Conservation (phyloP, 2,113 vertebrate species). For the Cinclus cinclus region DNA sequence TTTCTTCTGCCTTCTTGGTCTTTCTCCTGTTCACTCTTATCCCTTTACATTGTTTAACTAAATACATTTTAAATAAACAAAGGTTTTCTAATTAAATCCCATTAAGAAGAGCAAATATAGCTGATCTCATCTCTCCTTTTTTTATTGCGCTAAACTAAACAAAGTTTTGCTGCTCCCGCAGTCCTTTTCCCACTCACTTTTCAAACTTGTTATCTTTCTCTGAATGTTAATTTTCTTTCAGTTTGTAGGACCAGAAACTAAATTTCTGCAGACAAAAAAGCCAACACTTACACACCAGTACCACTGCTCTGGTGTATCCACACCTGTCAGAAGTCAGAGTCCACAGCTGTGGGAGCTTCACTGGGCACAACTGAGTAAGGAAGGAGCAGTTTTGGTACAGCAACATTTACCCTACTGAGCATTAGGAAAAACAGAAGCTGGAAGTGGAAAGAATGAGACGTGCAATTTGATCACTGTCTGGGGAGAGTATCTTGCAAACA, state of each 20-base stretch:
- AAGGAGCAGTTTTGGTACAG: neutral
- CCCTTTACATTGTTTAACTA: neutral
- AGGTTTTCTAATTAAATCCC: neutral
- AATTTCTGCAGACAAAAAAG: neutral
- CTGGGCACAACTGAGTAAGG: neutral
- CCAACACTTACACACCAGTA: neutral
- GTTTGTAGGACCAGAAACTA: neutral
- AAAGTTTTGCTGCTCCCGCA: neutral
- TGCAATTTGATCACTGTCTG: neutral
- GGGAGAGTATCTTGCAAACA: neutral
- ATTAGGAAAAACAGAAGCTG: neutral
- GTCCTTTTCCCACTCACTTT: neutral
- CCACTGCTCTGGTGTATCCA: neutral
- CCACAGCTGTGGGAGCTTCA: neutral
- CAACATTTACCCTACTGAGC: neutral
- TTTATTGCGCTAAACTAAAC: neutral
- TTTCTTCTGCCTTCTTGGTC: neutral
- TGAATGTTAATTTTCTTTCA: neutral
- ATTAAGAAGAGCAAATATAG: neutral
- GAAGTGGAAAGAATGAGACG: neutral
- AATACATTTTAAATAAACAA: neutral
- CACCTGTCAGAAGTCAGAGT: neutral
- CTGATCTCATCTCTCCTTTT: neutral
- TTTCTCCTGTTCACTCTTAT: neutral
- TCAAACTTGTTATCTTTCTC: neutral